Base-by-base conservation (phyloP, 1,140 invertebrate species). In the Limonius californicus region DNA sequence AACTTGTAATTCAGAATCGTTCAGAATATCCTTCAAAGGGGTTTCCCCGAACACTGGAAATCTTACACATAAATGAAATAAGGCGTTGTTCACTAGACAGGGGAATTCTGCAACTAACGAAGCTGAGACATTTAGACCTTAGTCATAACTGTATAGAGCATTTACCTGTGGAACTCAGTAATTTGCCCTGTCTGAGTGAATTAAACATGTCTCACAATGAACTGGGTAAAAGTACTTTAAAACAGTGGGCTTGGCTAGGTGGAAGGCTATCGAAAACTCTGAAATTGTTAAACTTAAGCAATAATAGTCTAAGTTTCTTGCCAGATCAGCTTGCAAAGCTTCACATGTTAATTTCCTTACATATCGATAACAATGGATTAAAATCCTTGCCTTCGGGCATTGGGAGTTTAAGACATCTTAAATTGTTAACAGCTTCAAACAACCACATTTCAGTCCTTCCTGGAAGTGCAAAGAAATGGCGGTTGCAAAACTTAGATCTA, bases 151-250 rank as follows among this genome's bases (percentile, higher is more conserved):
- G 85, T 59, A 80, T 95, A 32, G 82, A 81, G 54, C 83, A 78
- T 67, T 74, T 95, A 20, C 92, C 92, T 14, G 76, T 82, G 19
- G 88, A 90, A 73, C 68, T 95, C 58, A 90, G 88, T 60, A 78
- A 81, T 35, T 64, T 92, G 55, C 71, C 80, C 1, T 78, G 84
- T 62, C 73, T 96, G 53, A 82, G 82, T 64, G 84, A 89, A 69
- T 73, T 95, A 9, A 83, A 86, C 78, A 66, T 94, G 15, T 78
- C 85, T 4, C 81, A 87, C 60, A 95, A 95, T 78, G 72, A 76
- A 54, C 76, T 95, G 19, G 83, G 85, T 39, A 76, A 79, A 65
- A 68, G 72, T 19, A 74, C 74, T 43, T 32, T 63, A 3, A 67
- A 75, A 53, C 82, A 85, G 62, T 90, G 87, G 87, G 68, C 74